Percentiles rank a stretch among this genome's conserved stretches.
These are phyloP conservation scores for Sycophaga agraensis DNA, from an alignment of 1,140 invertebrate genomes.

Conservation along the genomic window DNA sequence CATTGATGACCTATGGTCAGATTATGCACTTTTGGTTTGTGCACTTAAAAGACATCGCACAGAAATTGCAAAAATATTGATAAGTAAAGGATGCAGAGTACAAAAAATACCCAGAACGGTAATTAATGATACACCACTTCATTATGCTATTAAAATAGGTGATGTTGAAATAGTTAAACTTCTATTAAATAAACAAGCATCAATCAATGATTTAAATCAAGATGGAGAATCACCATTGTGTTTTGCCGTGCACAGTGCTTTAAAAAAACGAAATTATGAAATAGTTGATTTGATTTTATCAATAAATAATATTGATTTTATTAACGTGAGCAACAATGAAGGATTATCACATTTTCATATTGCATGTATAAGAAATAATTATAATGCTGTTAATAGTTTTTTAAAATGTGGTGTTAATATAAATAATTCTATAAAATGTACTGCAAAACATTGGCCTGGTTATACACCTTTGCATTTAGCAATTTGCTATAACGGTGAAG, in stretches of 20 bases:
- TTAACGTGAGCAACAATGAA: not conserved
- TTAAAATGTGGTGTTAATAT: slow-evolving; percentile 12
- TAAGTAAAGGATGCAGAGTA: slow-evolving; percentile 21
- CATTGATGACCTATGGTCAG: slow-evolving; percentile 18
- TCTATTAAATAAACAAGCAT: slow-evolving; percentile 1
- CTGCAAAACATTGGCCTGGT: slow-evolving; percentile 5
- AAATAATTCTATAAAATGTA: slow-evolving; percentile 1
- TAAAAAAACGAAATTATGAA: slow-evolving; percentile 3
- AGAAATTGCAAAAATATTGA: slow-evolving; percentile 22
- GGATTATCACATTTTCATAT: slow-evolving; percentile 25
- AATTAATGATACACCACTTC: slow-evolving; percentile 14
- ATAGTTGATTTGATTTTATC: slow-evolving; percentile 19
- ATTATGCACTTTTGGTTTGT: slow-evolving; percentile 16
- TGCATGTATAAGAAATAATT: slow-evolving; percentile 18
- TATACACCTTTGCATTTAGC: slow-evolving; percentile 28
- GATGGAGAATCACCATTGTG: slow-evolving; percentile 16
- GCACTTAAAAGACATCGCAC: slow-evolving; percentile 13
- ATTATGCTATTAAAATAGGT: slow-evolving; percentile 18
- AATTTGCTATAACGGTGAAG: slow-evolving; percentile 1
- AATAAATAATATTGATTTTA: not conserved
- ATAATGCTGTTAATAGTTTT: not conserved
- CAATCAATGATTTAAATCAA: not conserved
- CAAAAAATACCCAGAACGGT: not conserved
- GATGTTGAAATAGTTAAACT: slow-evolving; percentile 9
- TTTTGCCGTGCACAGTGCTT: slow-evolving; percentile 7